Conservation (phyloP, 2,797 vertebrate genomes). For the Toxotes lorentzi region DNA sequence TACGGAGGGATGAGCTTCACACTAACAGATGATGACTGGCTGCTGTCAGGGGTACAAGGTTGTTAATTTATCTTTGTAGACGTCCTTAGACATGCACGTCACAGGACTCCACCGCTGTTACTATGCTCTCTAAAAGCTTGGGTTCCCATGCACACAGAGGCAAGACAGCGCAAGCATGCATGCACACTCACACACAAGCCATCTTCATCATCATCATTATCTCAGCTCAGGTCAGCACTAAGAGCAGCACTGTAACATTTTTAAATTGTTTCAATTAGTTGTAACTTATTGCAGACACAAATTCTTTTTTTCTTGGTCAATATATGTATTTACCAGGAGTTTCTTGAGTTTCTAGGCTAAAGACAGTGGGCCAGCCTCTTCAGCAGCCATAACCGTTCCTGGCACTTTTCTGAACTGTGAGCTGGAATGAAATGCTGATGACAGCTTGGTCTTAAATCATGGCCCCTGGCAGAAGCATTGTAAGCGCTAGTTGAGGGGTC, state of each 20-base stretch:
- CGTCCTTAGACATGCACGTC: slow-evolving; percentile 33
- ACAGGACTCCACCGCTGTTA: background rate
- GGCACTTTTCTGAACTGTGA: slow-evolving; percentile 42
- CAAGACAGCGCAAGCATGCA: background rate
- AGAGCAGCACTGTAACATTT: background rate
- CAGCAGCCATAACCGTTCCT: slow-evolving; percentile 31
- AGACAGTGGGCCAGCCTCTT: slow-evolving; percentile 10
- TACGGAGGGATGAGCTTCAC: slow-evolving; percentile 6
- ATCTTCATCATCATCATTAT: slow-evolving; percentile 27
- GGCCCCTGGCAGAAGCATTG: slow-evolving; percentile 52
- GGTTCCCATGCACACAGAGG: background rate
- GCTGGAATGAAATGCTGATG: slow-evolving; percentile 49
- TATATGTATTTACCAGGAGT: background rate
- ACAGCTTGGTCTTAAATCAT: slow-evolving; percentile 66
- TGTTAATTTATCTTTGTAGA: slow-evolving; percentile 56
- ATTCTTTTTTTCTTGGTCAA: background rate
- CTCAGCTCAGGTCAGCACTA: background rate
- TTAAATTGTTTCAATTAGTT: background rate
- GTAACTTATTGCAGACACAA: background rate
- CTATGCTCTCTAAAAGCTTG: slow-evolving; percentile 25
- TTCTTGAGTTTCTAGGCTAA: background rate
- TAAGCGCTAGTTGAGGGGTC: slow-evolving; percentile 48
- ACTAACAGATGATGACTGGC: slow-evolving; percentile 60
- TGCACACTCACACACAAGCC: background rate
- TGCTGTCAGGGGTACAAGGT: slow-evolving; percentile 59